These are phyloP conservation scores for Phortica variegata DNA, from an alignment of 1,140 invertebrate genomes.

Conservation along the genomic window DNA sequence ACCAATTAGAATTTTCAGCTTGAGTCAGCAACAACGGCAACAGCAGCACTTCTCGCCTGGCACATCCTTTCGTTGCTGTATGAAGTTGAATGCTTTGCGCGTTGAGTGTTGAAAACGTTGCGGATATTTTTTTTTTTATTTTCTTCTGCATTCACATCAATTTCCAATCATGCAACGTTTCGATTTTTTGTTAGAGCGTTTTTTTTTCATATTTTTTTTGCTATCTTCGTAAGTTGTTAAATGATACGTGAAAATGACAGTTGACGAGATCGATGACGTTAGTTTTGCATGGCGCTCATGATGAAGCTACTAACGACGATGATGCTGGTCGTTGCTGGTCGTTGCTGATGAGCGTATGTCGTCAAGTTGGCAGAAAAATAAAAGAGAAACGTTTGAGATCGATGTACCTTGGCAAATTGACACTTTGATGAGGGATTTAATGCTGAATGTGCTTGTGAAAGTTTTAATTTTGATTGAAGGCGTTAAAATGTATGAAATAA, in stretches of 20 bases:
- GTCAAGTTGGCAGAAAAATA: background rate
- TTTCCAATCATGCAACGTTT: conserved; percentile 38
- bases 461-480: conserved; percentile 36
- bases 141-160: conserved; percentile 36
- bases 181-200: conserved; percentile 4
- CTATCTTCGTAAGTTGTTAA: conserved; percentile 49
- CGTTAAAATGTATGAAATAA: background rate
- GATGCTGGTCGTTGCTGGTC: conserved; percentile 12
- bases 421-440: conserved; percentile 37
- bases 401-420: conserved; percentile 54
- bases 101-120: conserved; percentile 46
- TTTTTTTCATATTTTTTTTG: conserved; percentile 19
- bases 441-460: conserved; percentile 20
- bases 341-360: conserved; percentile 15
- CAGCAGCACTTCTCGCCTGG: too few species aligned
- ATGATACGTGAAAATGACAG: conserved; percentile 56
- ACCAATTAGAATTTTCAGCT: conserved; percentile 53
- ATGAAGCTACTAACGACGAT: conserved; percentile 16
- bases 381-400: conserved; percentile 14
- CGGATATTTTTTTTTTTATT: conserved; percentile 21
- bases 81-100: conserved; percentile 16
- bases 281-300: conserved; percentile 40
- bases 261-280: conserved; percentile 54
- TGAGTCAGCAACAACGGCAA: conserved; percentile 21
- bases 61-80: too few species aligned